Conservation (phyloP, 2,888 invertebrate genomes). For the Notodonta dromedarius region DNA sequence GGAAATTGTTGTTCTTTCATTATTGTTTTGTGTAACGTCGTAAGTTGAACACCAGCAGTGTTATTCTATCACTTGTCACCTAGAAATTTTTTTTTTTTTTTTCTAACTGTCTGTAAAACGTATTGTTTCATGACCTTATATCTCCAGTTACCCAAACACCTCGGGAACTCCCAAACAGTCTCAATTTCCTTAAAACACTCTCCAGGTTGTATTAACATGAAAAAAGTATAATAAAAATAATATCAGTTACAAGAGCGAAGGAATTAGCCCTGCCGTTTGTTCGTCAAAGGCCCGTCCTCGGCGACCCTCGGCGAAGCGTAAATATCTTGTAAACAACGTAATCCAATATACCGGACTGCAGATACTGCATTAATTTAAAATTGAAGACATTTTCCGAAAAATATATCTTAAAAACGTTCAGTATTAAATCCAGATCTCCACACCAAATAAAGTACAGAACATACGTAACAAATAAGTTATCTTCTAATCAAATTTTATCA, state of each 20-base stretch:
- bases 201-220: constrained; percentile 4
- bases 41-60: no score
- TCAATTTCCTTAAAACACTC: background rate
- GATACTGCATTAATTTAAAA: background rate
- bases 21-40: no score
- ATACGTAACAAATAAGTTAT: no score
- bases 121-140: background rate
- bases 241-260: constrained; percentile 17
- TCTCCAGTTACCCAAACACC: background rate
- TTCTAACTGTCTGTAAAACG: background rate
- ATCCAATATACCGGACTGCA: constrained; percentile 40
- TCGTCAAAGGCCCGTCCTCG: constrained; percentile 24
- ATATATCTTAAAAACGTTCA: no score
- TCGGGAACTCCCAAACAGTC: background rate
- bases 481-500: no score
- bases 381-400: background rate
- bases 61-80: no score
- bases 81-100: background rate
- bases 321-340: constrained; percentile 56
- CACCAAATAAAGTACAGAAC: no score
- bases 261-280: constrained; percentile 18
- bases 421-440: no score
- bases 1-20: no score
- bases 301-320: constrained; percentile 36
- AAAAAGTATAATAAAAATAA: constrained; percentile 25